Conservation (phyloP, 23 tunicate species). For the Halocynthia aurantium region DNA sequence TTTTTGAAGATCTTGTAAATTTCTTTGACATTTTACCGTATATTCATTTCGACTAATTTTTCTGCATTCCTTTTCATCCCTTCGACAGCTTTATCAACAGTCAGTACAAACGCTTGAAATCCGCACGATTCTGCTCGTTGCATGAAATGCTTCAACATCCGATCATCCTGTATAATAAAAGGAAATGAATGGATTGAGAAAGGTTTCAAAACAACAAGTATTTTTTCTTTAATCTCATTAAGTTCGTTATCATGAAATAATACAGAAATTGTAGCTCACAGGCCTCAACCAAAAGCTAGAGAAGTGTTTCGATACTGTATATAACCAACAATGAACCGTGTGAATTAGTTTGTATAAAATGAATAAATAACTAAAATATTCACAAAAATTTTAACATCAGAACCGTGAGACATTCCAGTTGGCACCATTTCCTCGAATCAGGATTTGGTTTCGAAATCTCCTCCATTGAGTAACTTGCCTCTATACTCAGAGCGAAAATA, state of each 20-base stretch:
- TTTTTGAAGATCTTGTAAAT: too few species aligned
- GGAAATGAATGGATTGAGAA: background rate
- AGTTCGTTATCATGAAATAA: too few species aligned
- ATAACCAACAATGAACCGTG: too few species aligned
- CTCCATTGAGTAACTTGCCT: constrained; percentile 52
- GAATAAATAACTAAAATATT: background rate
- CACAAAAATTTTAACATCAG: background rate
- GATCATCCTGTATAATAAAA: constrained; percentile 1
- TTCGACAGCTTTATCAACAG: background rate
- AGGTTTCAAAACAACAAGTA: background rate
- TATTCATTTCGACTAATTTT: background rate
- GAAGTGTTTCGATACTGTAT: too few species aligned
- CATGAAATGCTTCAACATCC: background rate
- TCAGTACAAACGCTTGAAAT: constrained; percentile 14
- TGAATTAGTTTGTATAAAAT: too few species aligned
- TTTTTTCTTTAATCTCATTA: too few species aligned
- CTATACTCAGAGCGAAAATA: constrained; percentile 46
- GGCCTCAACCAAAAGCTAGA: too few species aligned
- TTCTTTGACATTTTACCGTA: background rate
- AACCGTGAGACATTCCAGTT: constrained; percentile 4
- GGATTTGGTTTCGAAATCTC: constrained; percentile 28
- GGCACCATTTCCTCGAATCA: constrained; percentile 47
- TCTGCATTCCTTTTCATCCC: background rate
- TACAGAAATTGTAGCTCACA: too few species aligned
- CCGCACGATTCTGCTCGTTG: constrained; percentile 20